phyloP scores from a whole-genome alignment of 2,797 vertebrate genomes.

The Ctenopoma multispine region DNA sequence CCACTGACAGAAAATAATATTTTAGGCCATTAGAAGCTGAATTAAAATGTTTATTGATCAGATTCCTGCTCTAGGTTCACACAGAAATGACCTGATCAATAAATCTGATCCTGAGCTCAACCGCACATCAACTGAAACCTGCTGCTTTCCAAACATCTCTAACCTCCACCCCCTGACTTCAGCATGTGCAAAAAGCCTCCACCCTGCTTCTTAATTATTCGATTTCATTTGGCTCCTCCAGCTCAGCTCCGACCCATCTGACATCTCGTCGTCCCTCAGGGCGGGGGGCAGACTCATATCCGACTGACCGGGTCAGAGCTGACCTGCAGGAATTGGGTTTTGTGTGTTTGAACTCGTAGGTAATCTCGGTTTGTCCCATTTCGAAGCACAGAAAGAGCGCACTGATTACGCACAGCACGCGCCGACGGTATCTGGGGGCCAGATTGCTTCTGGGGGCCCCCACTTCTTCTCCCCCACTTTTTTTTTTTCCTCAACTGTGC shows the following conservation, averaged over 20 bases:
- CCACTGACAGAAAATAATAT: too few relatives aligned
- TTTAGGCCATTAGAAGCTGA: too few relatives aligned
- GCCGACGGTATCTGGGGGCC: conserved; percentile 77
- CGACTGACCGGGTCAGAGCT: conserved; percentile 28
- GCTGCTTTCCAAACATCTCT: conserved; percentile 11
- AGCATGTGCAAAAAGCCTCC: too few relatives aligned
- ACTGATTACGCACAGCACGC: conserved; percentile 83
- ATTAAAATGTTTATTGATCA: background rate
- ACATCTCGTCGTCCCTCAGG: conserved; percentile 17
- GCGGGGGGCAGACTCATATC: conserved; percentile 16
- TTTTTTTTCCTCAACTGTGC: conserved; percentile 71
- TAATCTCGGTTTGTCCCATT: conserved; percentile 76
- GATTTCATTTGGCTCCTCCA: background rate
- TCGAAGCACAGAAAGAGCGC: conserved; percentile 60
- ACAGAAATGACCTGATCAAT: background rate
- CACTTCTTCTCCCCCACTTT: conserved; percentile 34
- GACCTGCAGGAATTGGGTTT: conserved; percentile 54
- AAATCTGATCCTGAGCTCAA: background rate
- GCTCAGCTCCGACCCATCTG: background rate
- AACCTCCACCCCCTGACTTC: background rate
- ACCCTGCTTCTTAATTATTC: background rate
- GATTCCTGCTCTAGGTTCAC: background rate
- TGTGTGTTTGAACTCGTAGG: conserved; percentile 58
- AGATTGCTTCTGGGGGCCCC: conserved; percentile 82
- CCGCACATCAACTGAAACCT: background rate